These are phyloP conservation scores for Ophiodon elongatus DNA, from an alignment of 2,113 vertebrate species.

Conservation along the genomic window DNA sequence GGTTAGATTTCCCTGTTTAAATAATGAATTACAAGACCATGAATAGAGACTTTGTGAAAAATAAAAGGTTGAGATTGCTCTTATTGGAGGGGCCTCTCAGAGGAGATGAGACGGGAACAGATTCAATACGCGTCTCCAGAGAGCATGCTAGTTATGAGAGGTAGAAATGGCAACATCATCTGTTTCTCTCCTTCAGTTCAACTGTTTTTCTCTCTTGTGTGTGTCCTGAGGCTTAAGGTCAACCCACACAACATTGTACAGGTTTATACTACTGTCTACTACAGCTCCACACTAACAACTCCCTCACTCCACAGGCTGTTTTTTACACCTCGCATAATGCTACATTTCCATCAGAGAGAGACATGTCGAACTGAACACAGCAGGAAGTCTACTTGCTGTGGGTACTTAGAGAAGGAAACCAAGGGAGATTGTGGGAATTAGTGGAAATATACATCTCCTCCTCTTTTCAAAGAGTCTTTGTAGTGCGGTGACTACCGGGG, in stretches of 20 bases:
- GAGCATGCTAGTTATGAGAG: conserved; percentile 43
- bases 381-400: conserved; percentile 43
- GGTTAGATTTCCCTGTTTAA: conserved; percentile 71
- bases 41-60: conserved; percentile 58
- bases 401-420: conserved; percentile 46
- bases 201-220: neutral
- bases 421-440: conserved; percentile 60
- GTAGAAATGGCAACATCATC: conserved; percentile 29
- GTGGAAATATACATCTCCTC: conserved; percentile 44
- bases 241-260: conserved; percentile 10
- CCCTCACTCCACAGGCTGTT: neutral
- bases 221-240: conserved; percentile 14
- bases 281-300: neutral
- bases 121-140: conserved; percentile 42
- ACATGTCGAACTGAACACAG: conserved; percentile 38
- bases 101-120: conserved; percentile 53
- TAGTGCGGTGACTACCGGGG: conserved; percentile 22
- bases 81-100: conserved; percentile 50
- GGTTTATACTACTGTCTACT: neutral
- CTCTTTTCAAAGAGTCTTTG: conserved; percentile 50
- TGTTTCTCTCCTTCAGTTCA: conserved; percentile 15
- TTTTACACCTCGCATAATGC: conserved; percentile 2
- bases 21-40: conserved; percentile 69
- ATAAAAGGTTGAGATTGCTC: conserved; percentile 64
- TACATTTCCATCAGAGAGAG: conserved; percentile 25